Evolutionary conservation across 2,888 invertebrate species (phyloP), one percentile per base, ranked within the genome.

Genomic region (Stenotaenia linearis): DNA sequence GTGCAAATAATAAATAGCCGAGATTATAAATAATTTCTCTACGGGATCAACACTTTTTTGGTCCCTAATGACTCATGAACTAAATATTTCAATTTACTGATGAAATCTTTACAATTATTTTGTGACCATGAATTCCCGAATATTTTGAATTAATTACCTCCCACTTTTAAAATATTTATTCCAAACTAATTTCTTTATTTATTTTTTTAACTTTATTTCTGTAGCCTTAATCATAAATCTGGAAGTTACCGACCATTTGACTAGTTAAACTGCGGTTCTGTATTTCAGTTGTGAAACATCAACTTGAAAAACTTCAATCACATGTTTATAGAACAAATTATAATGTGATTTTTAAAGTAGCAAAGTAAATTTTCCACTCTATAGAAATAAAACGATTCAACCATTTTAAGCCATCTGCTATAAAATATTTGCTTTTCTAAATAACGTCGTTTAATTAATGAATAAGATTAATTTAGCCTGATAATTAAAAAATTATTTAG

Each of bases 11-110:
- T 12, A 69, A 69, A 69, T 69, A 28, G 69, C 69, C 69, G 6
- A 69, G 28, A 69, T 69, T 69, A 69, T 25, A 69, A 69, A 69
- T 69, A 69, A 69, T 69, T 69, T 69, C n/a, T n/a, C n/a, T 69
- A 28, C 10, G 69, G 28, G 28, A 25, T 69, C 69, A 25, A 69
- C 25, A 12, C 25, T 12, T 69, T 69, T 69, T 28, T 25, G 69
- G 9, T 69, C 15, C 12, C 50, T 50, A 10, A 28, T 69, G 69
- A 69, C 15, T 69, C 69, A 69, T 3, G 1, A 69, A 28, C 12
- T 12, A 25, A 25, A 69, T 28, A 69, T 69, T 69, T 50, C 18
- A 21, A 50, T 21, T 50, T 50, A 4, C 15, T 18, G 15, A n/a
- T 6, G 5, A 50, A 50, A 50, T 18, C 10, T 69, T 69, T 69